Base-by-base conservation (phyloP, 2,888 invertebrate genomes). In the Hirtodrosophila histrioides region DNA sequence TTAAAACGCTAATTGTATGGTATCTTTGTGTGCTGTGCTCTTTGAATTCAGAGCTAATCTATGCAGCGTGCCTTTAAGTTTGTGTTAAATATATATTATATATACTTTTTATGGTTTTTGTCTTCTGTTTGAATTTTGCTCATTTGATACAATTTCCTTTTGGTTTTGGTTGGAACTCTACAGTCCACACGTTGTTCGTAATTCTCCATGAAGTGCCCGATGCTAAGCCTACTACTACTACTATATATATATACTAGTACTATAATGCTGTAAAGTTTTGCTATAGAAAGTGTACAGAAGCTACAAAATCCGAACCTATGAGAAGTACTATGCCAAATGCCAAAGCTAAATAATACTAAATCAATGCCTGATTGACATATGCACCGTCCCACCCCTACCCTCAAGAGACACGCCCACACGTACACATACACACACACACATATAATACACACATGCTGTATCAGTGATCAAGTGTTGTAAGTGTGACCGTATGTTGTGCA, bases 11-110 rank as follows among this genome's bases (percentile, higher is more conserved):
- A 81, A 78, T 68, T 70, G 71, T 81, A 80, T 72, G 64, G 66
- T 75, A 79, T 82, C 64, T 84, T 61, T 70, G 71, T 85, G 71
- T 69, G 78, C 87, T 74, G 70, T 63, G 67, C 79, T 81, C 69
- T 65, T 41, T 69, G 48, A 49, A 76, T 50, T 61, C 61, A 69
- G 68, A 68, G 84, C 65, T 67, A 63, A 79, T 64, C 57, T 79
- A 56, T 79, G 77, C 68, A 66, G 84, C 84, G 79, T 70, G 60
- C 68, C 53, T 62, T 71, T 58, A 29, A 69, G 58, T 78, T 75
- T 10, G 46, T 60, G 39, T 84, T 73, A 35, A 37, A 46, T 53
- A 5, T 27, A 5, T 27, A 27, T 27, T 27, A 5, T 58, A 5
- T 58, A 56, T 60, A 55, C 45, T 64, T 69, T 60, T 46, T 66